Percentiles rank a stretch among this genome's conserved stretches.
These are phyloP conservation scores for Oeneis ivallda DNA, from an alignment of 2,888 invertebrate species.

Conservation along the genomic window DNA sequence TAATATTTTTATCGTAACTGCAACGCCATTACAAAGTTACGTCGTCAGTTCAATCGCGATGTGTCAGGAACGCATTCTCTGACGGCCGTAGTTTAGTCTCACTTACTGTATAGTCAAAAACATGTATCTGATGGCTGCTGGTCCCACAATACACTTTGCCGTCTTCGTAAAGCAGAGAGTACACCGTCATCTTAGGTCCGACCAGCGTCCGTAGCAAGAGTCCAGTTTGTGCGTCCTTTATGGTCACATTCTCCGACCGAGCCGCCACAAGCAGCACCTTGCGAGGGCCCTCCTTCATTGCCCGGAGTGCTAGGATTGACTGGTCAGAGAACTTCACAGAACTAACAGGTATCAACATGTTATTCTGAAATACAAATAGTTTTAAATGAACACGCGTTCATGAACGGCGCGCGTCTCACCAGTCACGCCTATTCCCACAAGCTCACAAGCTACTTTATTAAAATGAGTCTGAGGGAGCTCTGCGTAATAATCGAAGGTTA, in stretches of 20 bases:
- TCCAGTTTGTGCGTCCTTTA: constrained; percentile 88
- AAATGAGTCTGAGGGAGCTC: not conserved
- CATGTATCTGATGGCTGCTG: constrained; percentile 85
- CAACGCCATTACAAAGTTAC: no score
- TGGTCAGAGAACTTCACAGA: constrained; percentile 83
- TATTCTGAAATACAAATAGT: constrained; percentile 64
- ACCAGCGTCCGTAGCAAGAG: constrained; percentile 84
- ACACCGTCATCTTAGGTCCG: constrained; percentile 84
- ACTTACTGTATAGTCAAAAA: constrained; percentile 89
- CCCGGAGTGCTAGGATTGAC: constrained; percentile 85
- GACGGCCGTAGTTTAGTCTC: no score
- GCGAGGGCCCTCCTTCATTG: constrained; percentile 87
- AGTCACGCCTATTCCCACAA: no score
- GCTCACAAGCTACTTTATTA: no score
- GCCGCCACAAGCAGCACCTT: constrained; percentile 87
- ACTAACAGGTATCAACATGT: constrained; percentile 77
- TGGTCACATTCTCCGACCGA: constrained; percentile 85
- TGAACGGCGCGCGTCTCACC: no score
- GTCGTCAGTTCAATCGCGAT: no score
- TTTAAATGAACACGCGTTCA: not conserved
- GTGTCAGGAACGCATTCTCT: no score
- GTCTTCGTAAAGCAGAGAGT: constrained; percentile 85
- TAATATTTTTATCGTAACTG: no score
- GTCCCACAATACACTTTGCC: constrained; percentile 90
- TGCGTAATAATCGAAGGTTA: not conserved